Evolutionary conservation across 92 coral and sea anemone species (phyloP).

Genomic region (Actinernus sp.): DNA sequence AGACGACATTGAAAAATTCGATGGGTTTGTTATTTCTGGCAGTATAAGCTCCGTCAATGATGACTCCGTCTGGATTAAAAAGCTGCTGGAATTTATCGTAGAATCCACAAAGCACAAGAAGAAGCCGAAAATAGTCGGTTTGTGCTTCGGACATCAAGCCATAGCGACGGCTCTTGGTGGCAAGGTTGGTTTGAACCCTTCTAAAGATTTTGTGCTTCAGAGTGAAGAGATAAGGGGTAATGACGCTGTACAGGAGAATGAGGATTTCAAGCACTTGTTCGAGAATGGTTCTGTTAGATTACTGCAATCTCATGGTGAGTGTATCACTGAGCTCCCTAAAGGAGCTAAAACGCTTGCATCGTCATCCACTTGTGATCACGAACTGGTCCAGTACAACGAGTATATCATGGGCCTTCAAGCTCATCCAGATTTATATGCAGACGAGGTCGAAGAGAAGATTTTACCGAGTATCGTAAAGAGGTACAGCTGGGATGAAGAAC

Average conservation of each 20-base stretch:
- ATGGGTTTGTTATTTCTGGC: constrained; percentile 78
- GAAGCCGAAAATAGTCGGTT: constrained; percentile 70
- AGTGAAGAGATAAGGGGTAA: constrained; percentile 58
- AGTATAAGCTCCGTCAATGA: constrained; percentile 78
- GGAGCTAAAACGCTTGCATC: constrained; percentile 70
- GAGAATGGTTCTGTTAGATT: constrained; percentile 59
- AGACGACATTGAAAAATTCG: constrained; percentile 56
- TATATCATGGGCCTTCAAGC: constrained; percentile 76
- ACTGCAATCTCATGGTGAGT: constrained; percentile 84
- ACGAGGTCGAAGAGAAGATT: constrained; percentile 65
- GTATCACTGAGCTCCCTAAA: constrained; percentile 68
- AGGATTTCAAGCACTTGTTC: constrained; percentile 31
- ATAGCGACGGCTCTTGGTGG: constrained; percentile 87
- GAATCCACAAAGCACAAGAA: constrained; percentile 24
- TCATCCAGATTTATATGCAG: constrained; percentile 76
- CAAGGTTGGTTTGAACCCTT: constrained; percentile 68
- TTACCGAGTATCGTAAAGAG: constrained; percentile 45
- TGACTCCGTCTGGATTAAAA: constrained; percentile 62
- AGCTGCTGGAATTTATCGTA: constrained; percentile 48
- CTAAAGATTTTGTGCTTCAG: constrained; percentile 68
- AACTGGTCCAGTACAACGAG: constrained; percentile 70
- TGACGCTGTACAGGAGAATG: constrained; percentile 16
- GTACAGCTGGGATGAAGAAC: constrained; percentile 47
- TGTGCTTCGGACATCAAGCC: constrained; percentile 91
- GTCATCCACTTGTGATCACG: constrained; percentile 76